Evolutionary conservation across 92 coral and sea anemone genomes (phyloP), one percentile per base, ranked within the genome.

Genomic region (Pocillopora meandrina): DNA sequence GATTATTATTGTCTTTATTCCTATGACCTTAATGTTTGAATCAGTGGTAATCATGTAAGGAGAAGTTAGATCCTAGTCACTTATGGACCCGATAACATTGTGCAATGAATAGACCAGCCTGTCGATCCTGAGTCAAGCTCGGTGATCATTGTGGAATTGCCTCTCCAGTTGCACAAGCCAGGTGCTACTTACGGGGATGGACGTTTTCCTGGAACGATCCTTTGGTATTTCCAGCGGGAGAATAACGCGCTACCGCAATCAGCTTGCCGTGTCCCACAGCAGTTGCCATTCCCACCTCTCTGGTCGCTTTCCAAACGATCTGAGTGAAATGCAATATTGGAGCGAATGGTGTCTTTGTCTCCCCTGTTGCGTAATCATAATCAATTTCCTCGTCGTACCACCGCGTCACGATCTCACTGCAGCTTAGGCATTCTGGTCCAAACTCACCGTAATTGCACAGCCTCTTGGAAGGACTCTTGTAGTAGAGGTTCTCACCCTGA

Each of bases 401-500:
- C 56, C 64, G 74, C 81, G 81, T 65, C 61, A 91, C 94, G 52
- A 91, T 68, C 16, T 88, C 87, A 1, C 74, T 82, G 31, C 94
- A 91, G 63, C 84, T 90, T 12, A 75, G 75, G 58, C 91, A 91
- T 26, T 75, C 59, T 18, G 18, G 67, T 12, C 66, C 65, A 12
- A 9, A 12, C 58, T 91, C 90, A 3, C 75, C 86, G 6, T 75
- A 63, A 11, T 62, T 75, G 60, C 94, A 91, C 77, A 82, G 67
- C 36, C 83, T 78, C 34, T 83, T 84, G 76, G 89, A 34, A 47
- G 74, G 88, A 5, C 61, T 61, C n/a, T 36, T 49, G 84, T 84
- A 91, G 58, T 76, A 84, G 60, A 91, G 77, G 71, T 91, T 91
- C 76, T 91, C 94, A 12, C 94, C 94, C 86, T 91, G 87, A 35